Evolutionary conservation across 2,113 vertebrate species (phyloP), one percentile per base, ranked within the genome.

Genomic region (Meles meles): DNA sequence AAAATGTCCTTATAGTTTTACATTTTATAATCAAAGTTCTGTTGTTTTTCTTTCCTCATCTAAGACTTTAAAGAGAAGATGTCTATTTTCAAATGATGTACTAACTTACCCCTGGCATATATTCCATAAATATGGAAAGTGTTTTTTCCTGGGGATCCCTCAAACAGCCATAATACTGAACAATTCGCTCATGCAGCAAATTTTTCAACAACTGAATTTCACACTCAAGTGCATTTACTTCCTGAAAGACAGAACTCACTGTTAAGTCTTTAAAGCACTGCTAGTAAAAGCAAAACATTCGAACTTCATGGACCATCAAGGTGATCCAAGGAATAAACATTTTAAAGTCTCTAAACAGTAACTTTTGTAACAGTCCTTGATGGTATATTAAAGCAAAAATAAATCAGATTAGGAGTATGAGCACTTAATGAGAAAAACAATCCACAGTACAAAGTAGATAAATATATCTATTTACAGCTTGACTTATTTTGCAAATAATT

Each of bases 201-300:
- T 99, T 99, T 98, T 99, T 99, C 98, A 99, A 98, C 79, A 99
- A 99, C 98, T 99, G 99, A 99, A 99, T 99, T 98, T 99, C 99
- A 98, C 99, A 99, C 96, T 99, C 99, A 97, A 99, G 98, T 29
- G 99, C 99, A 55, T 99, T 99, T 98, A 99, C 99, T 99, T 99
- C 99, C 99, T 99, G 74, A 82, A 98, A 85, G 34, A 79, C 57
- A 97, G 92, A 93, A 94, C 42, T 87, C 59, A 90, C 9, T 90
- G 44, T 93, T 90, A 97, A 93, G 34, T 76, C 87, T 94, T 83
- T 87, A 93, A 0, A 87, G 49, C 17, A 80, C 14, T 52, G 7
- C 13, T 52, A 90, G 55, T 37, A 95, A 82, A 96, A 81, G 11
- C 29, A 96, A 92, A 93, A 81, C 34, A 63, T 42, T 90, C 6